Evolutionary conservation across 2,888 invertebrate species (phyloP).

Genomic region (Pseudococcus longispinus): DNA sequence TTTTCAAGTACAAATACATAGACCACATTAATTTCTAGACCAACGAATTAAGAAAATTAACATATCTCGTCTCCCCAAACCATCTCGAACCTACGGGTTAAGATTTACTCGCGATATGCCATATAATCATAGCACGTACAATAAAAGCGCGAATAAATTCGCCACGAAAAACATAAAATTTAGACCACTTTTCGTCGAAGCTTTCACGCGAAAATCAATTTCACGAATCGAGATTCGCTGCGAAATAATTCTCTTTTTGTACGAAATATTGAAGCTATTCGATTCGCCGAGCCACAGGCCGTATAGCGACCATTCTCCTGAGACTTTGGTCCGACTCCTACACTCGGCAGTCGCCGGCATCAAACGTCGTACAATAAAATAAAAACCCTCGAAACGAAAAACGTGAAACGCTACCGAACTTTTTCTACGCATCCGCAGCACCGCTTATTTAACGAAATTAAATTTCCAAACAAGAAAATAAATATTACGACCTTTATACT

Average conservation of each 20-base stretch:
- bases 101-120: not conserved
- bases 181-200: not conserved
- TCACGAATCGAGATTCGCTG: not conserved
- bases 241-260: slow-evolving; percentile 9
- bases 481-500: not conserved
- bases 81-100: not conserved
- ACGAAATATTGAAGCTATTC: not conserved
- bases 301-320: slow-evolving; percentile 7
- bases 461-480: not conserved
- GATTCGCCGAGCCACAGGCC: not conserved
- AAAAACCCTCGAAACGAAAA: not conserved
- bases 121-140: not conserved
- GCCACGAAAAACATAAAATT: not conserved
- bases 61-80: no score
- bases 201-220: slow-evolving; percentile 27
- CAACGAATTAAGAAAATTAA: no score
- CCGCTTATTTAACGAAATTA: not conserved
- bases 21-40: no score
- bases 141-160: not conserved
- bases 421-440: not conserved
- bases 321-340: not conserved
- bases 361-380: not conserved
- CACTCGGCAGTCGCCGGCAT: not conserved
- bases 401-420: not conserved
- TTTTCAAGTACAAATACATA: no score